Conservation (phyloP, 2,888 invertebrate species). For the Strigamia crassipes region DNA sequence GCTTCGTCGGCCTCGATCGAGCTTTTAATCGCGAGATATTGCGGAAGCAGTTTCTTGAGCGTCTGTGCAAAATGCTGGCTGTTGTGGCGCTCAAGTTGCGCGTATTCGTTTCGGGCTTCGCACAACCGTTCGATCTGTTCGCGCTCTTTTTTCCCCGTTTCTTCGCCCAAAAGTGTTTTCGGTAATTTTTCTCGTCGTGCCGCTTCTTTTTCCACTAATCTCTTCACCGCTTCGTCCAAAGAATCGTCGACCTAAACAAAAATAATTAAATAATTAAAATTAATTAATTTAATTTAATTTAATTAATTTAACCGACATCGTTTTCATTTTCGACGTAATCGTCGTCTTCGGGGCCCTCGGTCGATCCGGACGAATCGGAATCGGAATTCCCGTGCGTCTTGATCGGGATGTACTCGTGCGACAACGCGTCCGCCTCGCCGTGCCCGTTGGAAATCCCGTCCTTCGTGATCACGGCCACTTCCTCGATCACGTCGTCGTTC, state of each 20-base stretch:
- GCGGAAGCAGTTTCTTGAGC: conserved; percentile 74
- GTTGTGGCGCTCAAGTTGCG: conserved; percentile 74
- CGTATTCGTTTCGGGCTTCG: conserved; percentile 51
- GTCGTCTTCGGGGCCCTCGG: conserved; percentile 72
- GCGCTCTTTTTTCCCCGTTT: conserved; percentile 52
- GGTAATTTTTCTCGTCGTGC: conserved; percentile 51
- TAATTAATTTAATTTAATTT: too few relatives aligned
- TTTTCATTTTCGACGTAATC: conserved; percentile 33
- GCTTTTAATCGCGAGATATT: conserved; percentile 73
- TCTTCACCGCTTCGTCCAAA: conserved; percentile 46
- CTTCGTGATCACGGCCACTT: conserved; percentile 51
- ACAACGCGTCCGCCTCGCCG: background rate
- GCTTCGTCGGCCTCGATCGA: conserved; percentile 89
- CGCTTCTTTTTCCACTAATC: conserved; percentile 46
- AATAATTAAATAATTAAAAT: too few relatives aligned
- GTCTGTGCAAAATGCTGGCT: conserved; percentile 81
- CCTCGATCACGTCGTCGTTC: conserved; percentile 59
- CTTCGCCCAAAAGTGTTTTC: conserved; percentile 51
- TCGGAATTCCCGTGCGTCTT: conserved; percentile 52
- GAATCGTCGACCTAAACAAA: conserved; percentile 38
- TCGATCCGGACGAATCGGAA: conserved; percentile 64
- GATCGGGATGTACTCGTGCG: conserved; percentile 48
- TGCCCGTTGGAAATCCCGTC: background rate
- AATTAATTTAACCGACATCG: background rate
- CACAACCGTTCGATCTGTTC: conserved; percentile 52